Evolutionary conservation across 2,797 vertebrate species (phyloP).

Genomic region (Mus caroli): DNA sequence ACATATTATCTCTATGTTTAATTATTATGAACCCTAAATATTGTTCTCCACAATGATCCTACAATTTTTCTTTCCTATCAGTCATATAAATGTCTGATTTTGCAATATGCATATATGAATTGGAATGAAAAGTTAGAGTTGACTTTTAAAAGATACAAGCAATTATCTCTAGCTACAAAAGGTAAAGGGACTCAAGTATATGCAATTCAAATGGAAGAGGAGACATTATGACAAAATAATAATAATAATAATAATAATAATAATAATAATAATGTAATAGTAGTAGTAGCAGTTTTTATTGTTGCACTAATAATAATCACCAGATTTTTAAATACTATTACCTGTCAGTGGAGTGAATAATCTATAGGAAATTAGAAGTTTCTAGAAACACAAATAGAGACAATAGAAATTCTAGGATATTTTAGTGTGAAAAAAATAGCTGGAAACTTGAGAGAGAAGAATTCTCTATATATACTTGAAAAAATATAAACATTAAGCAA

Average conservation of each 20-base stretch:
- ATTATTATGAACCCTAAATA: not conserved
- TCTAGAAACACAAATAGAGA: not conserved
- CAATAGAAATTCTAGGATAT: not conserved
- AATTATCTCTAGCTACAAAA: not conserved
- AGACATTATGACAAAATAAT: not conserved
- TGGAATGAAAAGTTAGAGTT: not conserved
- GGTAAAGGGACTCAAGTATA: not conserved
- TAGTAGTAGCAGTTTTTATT: not conserved
- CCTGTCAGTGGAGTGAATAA: not conserved
- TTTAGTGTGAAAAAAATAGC: not conserved
- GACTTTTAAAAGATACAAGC: not conserved
- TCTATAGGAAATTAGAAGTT: not conserved
- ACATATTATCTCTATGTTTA: not conserved
- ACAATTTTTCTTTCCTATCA: not conserved
- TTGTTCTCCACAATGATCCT: not conserved
- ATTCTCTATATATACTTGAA: not conserved
- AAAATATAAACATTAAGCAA: not conserved
- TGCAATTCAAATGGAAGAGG: not conserved
- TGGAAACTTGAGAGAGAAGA: not conserved
- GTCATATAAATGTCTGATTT: not conserved
- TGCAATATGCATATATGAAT: no score
- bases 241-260: no score
- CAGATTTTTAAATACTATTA: not conserved
- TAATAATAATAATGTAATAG: no score
- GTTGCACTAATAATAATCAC: not conserved